Percentiles rank a stretch among this genome's conserved stretches.
phyloP scores from a whole-genome alignment of 2,797 vertebrate species.

The Mareca strepera region DNA sequence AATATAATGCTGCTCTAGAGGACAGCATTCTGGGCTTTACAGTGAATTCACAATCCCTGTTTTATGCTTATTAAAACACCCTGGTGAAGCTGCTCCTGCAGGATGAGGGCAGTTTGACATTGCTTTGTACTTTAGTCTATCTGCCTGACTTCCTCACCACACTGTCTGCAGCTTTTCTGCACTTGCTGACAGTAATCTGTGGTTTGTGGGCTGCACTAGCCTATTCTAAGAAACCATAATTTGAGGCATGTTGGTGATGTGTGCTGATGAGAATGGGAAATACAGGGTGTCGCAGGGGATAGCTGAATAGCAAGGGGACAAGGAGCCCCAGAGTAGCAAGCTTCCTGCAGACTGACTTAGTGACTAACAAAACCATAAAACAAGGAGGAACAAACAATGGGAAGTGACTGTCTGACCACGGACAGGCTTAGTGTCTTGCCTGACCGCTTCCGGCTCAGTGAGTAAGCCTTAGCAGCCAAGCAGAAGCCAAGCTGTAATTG shows the following conservation, averaged over 20 bases:
- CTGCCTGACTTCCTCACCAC: not conserved
- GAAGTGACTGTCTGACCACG: constrained; percentile 2
- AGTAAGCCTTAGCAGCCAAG: not conserved
- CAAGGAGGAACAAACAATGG: constrained; percentile 8
- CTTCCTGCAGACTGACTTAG: not conserved
- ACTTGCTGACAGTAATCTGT: not conserved
- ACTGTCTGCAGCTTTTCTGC: not conserved
- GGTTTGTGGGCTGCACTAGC: not conserved
- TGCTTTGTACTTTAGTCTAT: not conserved
- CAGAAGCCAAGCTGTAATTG: not conserved
- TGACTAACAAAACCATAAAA: constrained; percentile 33
- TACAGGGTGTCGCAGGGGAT: not conserved
- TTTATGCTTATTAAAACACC: not conserved
- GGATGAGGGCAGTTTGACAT: not conserved
- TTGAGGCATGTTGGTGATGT: not conserved
- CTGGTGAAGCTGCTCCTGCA: not conserved
- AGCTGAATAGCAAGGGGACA: not conserved
- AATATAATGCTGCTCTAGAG: not conserved
- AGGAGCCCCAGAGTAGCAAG: not conserved
- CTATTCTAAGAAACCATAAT: not conserved
- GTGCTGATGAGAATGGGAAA: not conserved
- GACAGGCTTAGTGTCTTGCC: not conserved
- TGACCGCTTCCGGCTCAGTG: not conserved
- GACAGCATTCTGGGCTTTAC: not conserved
- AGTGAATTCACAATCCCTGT: not conserved